Evolutionary conservation across 2,888 invertebrate genomes (phyloP).

Genomic region (Drosophila atripex): DNA sequence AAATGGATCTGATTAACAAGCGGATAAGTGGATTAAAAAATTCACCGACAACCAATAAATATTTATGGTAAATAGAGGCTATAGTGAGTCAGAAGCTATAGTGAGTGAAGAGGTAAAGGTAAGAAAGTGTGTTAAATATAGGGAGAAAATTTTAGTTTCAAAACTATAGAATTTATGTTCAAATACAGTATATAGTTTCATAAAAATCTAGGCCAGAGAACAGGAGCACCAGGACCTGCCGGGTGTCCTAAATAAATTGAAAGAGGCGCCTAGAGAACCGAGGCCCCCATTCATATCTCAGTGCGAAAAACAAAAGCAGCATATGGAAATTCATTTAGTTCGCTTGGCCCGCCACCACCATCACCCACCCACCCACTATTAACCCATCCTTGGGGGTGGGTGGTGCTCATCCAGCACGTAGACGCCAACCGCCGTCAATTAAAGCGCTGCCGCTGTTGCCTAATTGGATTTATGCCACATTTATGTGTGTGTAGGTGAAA

Average conservation of each 20-base stretch:
- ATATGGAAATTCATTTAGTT: conserved; percentile 76
- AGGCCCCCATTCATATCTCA: conserved; percentile 62
- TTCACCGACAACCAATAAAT: neutral
- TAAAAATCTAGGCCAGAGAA: conserved; percentile 19
- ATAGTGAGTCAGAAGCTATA: neutral
- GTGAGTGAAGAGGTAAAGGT: neutral
- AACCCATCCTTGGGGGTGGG: conserved; percentile 29
- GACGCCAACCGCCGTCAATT: conserved; percentile 67
- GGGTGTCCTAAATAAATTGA: conserved; percentile 14
- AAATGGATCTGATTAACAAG: conserved; percentile 24
- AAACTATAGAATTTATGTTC: neutral
- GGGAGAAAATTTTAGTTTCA: no score
- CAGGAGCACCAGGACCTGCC: conserved; percentile 20
- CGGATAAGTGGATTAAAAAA: conserved; percentile 31
- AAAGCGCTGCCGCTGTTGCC: conserved; percentile 74
- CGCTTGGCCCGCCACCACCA: conserved; percentile 3
- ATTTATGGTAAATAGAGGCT: neutral
- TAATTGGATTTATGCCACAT: conserved; percentile 79
- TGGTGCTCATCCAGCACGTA: conserved; percentile 42
- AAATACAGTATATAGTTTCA: neutral
- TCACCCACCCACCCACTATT: neutral
- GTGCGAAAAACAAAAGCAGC: conserved; percentile 66
- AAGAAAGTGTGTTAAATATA: neutral
- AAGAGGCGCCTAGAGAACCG: conserved; percentile 15
- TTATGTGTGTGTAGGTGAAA: conserved; percentile 72